Evolutionary conservation across 2,888 invertebrate species (phyloP).

Genomic region (Andrena camellia): DNA sequence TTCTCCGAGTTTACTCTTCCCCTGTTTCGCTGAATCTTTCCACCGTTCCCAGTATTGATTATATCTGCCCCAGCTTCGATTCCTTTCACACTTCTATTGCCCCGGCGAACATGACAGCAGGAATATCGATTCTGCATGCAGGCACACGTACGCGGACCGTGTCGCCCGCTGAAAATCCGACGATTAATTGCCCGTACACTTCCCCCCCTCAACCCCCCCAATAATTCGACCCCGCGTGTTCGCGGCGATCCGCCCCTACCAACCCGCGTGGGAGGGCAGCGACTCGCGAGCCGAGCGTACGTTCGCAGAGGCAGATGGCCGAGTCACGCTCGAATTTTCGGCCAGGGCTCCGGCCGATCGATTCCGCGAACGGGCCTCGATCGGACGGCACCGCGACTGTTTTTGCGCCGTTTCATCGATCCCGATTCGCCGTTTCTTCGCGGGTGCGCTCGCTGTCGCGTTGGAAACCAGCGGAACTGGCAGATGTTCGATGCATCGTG

Average conservation of each 20-base stretch:
- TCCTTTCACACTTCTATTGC: constrained; percentile 1
- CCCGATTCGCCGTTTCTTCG: constrained; percentile 7
- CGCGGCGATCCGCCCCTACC: not conserved
- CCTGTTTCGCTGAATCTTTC: not conserved
- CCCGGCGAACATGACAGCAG: constrained; percentile 31
- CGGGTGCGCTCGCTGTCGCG: constrained; percentile 4
- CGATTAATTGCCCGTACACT: constrained; percentile 61
- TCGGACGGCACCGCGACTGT: not conserved
- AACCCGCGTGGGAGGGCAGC: constrained; percentile 1
- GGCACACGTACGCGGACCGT: constrained; percentile 41
- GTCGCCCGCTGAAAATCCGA: constrained; percentile 50
- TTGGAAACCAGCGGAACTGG: constrained; percentile 10
- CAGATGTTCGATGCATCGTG: constrained; percentile 13
- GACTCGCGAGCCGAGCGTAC: constrained; percentile 18
- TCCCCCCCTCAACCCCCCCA: too few relatives aligned
- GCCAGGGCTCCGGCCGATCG: not conserved
- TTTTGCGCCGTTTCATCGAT: constrained; percentile 29
- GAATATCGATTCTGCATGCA: constrained; percentile 59
- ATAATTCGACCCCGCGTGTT: constrained; percentile 45
- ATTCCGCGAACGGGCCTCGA: not conserved
- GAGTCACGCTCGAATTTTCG: constrained; percentile 20
- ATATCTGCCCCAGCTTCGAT: not conserved
- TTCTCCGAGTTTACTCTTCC: not conserved
- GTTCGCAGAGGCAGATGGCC: constrained; percentile 11
- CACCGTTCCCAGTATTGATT: not conserved